phyloP scores from a whole-genome alignment of 1,140 invertebrate genomes.

The Brachystomella parvula region DNA sequence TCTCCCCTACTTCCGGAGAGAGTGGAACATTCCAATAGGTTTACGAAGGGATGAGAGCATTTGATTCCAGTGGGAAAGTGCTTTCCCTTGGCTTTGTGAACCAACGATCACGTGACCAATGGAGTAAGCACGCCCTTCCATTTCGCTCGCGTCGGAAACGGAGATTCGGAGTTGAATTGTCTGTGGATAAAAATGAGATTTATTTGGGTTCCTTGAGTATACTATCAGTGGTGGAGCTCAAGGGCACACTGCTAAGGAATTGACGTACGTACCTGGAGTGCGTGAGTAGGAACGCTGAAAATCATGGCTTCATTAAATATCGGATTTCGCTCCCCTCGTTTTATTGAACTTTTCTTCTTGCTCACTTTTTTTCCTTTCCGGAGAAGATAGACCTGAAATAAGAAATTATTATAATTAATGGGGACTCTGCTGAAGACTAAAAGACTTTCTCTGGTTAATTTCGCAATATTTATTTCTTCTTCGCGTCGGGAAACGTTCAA shows the following conservation, averaged over 20 bases:
- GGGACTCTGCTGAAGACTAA: too few species aligned
- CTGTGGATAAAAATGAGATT: constrained; percentile 41
- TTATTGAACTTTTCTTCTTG: constrained; percentile 65
- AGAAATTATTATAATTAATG: too few species aligned
- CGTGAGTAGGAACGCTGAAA: constrained; percentile 61
- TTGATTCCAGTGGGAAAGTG: constrained; percentile 71
- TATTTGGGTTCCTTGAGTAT: neutral
- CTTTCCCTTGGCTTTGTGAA: constrained; percentile 56
- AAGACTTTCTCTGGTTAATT: too few species aligned
- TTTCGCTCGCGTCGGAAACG: constrained; percentile 49
- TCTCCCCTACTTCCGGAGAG: constrained; percentile 52
- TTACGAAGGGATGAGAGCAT: constrained; percentile 71
- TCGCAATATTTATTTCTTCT: too few species aligned
- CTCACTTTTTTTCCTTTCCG: constrained; percentile 67
- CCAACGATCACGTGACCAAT: constrained; percentile 67
- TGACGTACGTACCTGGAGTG: constrained; percentile 49
- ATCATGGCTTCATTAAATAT: constrained; percentile 75
- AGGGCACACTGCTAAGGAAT: neutral
- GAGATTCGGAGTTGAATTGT: constrained; percentile 62
- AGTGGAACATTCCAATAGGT: constrained; percentile 77
- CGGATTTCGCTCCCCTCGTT: constrained; percentile 59
- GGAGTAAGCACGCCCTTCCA: constrained; percentile 47
- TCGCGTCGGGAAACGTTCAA: too few species aligned
- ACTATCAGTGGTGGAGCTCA: neutral
- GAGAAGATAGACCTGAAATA: constrained; percentile 60